Conservation (phyloP, 2,113 vertebrate species). For the Mola mola region DNA sequence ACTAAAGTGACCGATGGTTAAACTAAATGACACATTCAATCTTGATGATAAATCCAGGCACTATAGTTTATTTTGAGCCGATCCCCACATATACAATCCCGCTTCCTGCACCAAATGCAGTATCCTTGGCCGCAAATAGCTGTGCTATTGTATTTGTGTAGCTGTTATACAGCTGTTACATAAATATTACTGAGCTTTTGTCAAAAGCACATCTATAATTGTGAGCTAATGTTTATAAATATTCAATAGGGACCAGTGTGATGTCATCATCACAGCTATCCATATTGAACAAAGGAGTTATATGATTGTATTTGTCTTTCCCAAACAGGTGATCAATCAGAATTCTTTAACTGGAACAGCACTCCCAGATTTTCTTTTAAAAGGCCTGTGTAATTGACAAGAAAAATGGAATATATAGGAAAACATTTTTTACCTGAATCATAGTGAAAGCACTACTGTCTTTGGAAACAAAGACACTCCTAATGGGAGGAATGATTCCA, state of each 20-base stretch:
- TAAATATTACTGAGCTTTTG: too few species aligned
- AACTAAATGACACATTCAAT: background rate
- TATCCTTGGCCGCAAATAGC: background rate
- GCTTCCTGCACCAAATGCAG: too few species aligned
- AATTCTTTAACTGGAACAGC: background rate
- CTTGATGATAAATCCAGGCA: background rate
- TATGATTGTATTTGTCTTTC: background rate
- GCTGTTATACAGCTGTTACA: too few species aligned
- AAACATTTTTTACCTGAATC: conserved; percentile 75
- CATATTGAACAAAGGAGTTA: background rate
- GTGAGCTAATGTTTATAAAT: too few species aligned
- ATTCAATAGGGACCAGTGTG: background rate
- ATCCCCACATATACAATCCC: background rate
- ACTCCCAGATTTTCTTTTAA: conserved; percentile 14
- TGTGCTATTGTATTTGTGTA: too few species aligned
- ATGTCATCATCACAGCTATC: background rate
- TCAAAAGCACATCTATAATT: too few species aligned
- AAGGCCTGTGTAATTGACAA: conserved; percentile 35
- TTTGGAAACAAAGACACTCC: conserved; percentile 80
- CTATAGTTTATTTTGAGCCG: conserved; percentile 11
- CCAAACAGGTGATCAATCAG: conserved; percentile 10
- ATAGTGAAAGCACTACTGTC: conserved; percentile 40
- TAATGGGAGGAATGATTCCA: conserved; percentile 74
- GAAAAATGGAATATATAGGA: conserved; percentile 58
- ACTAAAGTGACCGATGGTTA: too few species aligned